Conservation (phyloP, 2,113 vertebrate genomes). For the Apteryx mantelli region DNA sequence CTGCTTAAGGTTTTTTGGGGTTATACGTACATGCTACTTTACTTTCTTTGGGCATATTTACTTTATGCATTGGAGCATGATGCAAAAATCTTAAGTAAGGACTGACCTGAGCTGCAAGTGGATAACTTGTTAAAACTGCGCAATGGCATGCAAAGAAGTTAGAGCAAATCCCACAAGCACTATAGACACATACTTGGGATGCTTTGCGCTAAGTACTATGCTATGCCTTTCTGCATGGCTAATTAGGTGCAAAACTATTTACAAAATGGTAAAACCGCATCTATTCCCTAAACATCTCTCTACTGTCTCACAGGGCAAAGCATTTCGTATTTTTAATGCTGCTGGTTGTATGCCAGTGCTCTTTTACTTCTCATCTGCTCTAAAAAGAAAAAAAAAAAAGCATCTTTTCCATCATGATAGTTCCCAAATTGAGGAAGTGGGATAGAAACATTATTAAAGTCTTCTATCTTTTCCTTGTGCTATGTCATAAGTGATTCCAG, state of each 20-base stretch:
- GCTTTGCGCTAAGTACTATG: background rate
- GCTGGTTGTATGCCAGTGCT: background rate
- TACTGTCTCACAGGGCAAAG: background rate
- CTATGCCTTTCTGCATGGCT: background rate
- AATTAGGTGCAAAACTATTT: slow-evolving; percentile 8
- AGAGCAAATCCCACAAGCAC: background rate
- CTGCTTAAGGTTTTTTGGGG: background rate
- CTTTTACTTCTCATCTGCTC: background rate
- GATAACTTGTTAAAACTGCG: background rate
- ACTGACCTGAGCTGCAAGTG: background rate
- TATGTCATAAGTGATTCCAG: background rate
- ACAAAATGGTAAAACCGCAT: background rate
- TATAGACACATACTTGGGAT: background rate
- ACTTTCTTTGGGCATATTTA: background rate
- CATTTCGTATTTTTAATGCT: background rate
- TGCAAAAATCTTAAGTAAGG: background rate
- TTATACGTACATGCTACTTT: background rate
- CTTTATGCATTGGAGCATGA: background rate
- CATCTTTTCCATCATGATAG: background rate
- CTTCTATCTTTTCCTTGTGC: background rate
- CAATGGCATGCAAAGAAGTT: background rate
- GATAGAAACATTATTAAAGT: background rate
- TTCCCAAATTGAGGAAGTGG: background rate
- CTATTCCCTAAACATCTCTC: background rate
- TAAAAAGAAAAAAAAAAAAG: background rate